Conservation (phyloP, 2,797 vertebrate species). For the Neosilurus hyrtlii region DNA sequence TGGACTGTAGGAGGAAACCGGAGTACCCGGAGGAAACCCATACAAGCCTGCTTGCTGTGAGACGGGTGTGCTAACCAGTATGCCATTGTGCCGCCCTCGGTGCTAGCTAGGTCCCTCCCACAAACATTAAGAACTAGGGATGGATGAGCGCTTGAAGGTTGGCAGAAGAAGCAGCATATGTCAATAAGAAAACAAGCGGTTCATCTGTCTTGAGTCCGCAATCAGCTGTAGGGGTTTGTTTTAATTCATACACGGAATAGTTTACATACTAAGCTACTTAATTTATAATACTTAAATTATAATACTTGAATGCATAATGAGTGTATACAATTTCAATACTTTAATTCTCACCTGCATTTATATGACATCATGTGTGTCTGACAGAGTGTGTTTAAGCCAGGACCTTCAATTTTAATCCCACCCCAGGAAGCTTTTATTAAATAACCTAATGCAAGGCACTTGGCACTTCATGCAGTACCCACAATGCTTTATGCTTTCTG, state of each 20-base stretch:
- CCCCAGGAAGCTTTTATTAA: neutral
- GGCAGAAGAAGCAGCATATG: neutral
- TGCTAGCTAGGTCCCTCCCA: neutral
- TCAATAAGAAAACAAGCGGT: neutral
- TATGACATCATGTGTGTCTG: neutral
- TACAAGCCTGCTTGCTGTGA: too few relatives aligned
- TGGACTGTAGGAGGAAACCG: too few relatives aligned
- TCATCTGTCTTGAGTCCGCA: neutral
- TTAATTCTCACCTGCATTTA: neutral
- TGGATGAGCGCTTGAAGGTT: neutral
- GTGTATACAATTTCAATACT: too few relatives aligned
- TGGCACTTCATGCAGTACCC: conserved; percentile 44
- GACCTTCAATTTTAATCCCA: neutral
- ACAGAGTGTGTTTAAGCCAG: neutral
- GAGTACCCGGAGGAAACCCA: too few relatives aligned
- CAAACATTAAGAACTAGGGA: neutral
- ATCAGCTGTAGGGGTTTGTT: neutral
- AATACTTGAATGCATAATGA: too few relatives aligned
- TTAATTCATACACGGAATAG: neutral
- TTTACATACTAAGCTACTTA: too few relatives aligned
- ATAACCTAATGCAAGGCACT: conserved; percentile 29
- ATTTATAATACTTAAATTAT: too few relatives aligned
- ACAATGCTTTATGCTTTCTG: conserved; percentile 26
- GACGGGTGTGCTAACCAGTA: too few relatives aligned
- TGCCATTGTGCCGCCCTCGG: too few relatives aligned